Evolutionary conservation across 37 sponge, comb jelly and placozoan genomes (phyloP).

Genomic region (Bolinopsis microptera): DNA sequence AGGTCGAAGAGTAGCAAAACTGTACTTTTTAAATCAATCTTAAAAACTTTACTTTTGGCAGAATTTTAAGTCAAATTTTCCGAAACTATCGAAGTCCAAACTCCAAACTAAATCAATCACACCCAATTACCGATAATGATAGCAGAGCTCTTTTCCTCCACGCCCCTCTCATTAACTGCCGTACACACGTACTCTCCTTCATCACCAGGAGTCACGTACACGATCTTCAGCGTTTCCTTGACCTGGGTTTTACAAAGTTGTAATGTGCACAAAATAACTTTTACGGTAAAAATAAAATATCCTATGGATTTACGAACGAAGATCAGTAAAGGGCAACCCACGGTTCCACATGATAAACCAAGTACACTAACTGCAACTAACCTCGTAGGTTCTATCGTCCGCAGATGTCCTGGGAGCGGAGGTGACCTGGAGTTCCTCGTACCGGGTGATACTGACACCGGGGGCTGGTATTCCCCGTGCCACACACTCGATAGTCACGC

Average conservation of each 20-base stretch:
- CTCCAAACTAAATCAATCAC: no score
- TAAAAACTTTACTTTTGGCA: no score
- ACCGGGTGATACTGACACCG: neutral
- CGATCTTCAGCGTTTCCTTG: slow-evolving; percentile 3
- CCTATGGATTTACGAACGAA: no score
- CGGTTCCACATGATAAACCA: no score
- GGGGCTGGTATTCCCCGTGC: slow-evolving; percentile 30
- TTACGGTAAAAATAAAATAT: no score
- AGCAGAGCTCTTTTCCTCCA: neutral
- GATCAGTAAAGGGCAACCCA: no score
- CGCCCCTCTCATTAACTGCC: neutral
- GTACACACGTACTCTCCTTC: slow-evolving; percentile 37
- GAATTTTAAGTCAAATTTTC: no score
- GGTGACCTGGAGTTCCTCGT: neutral
- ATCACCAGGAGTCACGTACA: neutral
- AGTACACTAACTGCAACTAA: no score
- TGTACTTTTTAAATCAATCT: no score
- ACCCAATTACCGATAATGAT: neutral
- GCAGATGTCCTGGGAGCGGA: neutral
- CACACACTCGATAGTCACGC: slow-evolving; percentile 16
- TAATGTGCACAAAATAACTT: neutral
- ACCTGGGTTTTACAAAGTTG: neutral
- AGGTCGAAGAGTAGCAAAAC: no score
- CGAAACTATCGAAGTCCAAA: no score
- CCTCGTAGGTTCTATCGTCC: neutral